phyloP scores from a whole-genome alignment of 2,797 vertebrate species.

The Falco naumanni region DNA sequence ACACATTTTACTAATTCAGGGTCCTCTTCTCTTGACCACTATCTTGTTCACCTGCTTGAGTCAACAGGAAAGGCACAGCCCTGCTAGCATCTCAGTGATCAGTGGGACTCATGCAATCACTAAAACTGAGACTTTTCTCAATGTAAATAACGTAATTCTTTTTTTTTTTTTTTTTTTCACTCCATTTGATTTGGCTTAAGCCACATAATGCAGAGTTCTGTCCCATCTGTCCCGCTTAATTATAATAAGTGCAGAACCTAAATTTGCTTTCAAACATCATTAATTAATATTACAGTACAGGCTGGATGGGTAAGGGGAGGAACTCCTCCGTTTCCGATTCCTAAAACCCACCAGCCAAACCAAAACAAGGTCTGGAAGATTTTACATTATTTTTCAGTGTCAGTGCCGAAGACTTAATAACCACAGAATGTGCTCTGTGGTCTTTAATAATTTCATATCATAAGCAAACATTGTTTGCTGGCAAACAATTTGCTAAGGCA shows the following conservation, averaged over 20 bases:
- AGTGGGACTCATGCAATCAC: neutral
- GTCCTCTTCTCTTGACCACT: neutral
- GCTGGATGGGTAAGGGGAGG: neutral
- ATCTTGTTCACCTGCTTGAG: neutral
- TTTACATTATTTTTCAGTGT: constrained; percentile 14
- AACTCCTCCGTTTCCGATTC: neutral
- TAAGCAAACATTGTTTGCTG: neutral
- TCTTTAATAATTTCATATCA: constrained; percentile 3
- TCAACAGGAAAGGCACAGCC: neutral
- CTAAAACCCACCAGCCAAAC: neutral
- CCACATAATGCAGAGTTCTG: constrained; percentile 5
- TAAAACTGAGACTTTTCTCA: neutral
- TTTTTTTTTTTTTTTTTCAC: neutral
- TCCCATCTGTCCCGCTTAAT: constrained; percentile 39
- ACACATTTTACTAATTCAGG: neutral
- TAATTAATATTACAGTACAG: constrained; percentile 39
- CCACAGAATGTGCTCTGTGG: neutral
- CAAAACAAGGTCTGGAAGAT: constrained; percentile 31
- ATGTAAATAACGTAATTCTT: neutral
- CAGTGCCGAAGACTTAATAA: constrained; percentile 1
- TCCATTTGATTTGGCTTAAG: neutral
- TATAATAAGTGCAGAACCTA: constrained; percentile 10
- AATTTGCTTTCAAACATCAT: constrained; percentile 14
- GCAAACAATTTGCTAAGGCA: constrained; percentile 2
- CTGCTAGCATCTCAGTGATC: neutral